These are phyloP conservation scores for Microtus montanus DNA, from an alignment of 2,113 vertebrate species.

Conservation along the genomic window DNA sequence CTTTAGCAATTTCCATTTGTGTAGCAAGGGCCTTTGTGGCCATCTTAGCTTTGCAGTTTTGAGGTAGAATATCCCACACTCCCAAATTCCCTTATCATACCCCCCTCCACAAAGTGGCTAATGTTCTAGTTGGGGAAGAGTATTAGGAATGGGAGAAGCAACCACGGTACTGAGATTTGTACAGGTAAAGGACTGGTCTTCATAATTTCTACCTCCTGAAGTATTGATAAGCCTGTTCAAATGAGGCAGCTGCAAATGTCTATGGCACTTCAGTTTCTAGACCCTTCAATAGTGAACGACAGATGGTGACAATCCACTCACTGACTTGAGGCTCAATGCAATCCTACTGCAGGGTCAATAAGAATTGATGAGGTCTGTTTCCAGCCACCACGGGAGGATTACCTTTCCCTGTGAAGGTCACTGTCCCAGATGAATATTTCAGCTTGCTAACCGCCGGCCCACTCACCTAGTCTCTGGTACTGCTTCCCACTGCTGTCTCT, in stretches of 20 bases:
- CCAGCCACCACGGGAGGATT: background rate
- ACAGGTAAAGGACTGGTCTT: background rate
- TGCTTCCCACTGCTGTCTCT: background rate
- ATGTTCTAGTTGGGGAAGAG: background rate
- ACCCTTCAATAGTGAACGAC: background rate
- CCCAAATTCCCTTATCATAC: background rate
- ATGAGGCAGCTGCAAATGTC: background rate
- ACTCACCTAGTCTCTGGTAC: background rate
- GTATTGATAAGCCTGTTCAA: background rate
- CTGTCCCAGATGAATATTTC: background rate
- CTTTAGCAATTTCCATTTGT: background rate
- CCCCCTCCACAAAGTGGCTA: background rate
- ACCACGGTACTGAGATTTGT: background rate
- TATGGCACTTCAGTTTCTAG: background rate
- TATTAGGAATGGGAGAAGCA: background rate
- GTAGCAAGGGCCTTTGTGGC: too few species aligned
- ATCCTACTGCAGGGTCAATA: too few species aligned
- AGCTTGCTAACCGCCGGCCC: background rate
- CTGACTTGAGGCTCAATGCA: background rate
- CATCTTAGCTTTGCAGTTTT: background rate
- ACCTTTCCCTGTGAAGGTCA: background rate
- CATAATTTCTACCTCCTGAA: background rate
- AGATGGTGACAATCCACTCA: background rate
- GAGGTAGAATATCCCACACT: too few species aligned
- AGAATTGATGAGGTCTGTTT: background rate